Evolutionary conservation across 2,888 invertebrate genomes (phyloP), one percentile per base, ranked within the genome.

Genomic region (Andrena dorsata): DNA sequence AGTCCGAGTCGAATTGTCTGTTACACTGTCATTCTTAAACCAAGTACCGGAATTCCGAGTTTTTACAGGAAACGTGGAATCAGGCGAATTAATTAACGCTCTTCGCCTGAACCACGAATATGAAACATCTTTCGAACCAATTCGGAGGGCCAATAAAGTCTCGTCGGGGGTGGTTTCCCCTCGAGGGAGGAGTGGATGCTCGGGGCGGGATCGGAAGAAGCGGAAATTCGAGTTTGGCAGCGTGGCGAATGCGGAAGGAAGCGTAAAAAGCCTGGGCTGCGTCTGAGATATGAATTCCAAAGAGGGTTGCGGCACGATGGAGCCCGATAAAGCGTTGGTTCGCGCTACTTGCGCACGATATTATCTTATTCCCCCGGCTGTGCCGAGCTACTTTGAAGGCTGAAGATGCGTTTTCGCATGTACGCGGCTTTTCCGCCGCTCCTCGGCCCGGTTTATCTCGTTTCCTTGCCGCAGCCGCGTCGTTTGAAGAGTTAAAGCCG

Each of bases 191-290:
- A 53, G 51, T 71, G 78, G 23, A 72, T 13, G 41, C 47, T 28
- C 61, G 65, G 61, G 63, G 47, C 56, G 65, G 35, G 32, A 58
- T 41, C 26, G 69, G 28, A 65, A 65, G 74, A 69, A 78, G 64
- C 87, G 80, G 85, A 86, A 84, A 87, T 87, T 87, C 77, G 82
- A 84, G 71, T 84, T 86, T 82, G 80, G 80, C 78, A 78, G 70
- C 68, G 68, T n/a, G 56, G 41, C 60, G 75, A 76, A 69, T 47
- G 71, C 80, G 82, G 80, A 82, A 82, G 77, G 73, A 56, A 75
- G 56, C 41, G 71, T 49, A 56, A 79, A 82, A 82, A 83, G 74
- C 76, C 51, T 68, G 53, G 58, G 49, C 58, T 28, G 58, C 75
- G 60, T 61, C 74, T 68, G 61, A 80, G 85, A 75, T 87, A 87